phyloP scores from a whole-genome alignment of 1,140 invertebrate genomes.

The Dendrolimus punctatus region DNA sequence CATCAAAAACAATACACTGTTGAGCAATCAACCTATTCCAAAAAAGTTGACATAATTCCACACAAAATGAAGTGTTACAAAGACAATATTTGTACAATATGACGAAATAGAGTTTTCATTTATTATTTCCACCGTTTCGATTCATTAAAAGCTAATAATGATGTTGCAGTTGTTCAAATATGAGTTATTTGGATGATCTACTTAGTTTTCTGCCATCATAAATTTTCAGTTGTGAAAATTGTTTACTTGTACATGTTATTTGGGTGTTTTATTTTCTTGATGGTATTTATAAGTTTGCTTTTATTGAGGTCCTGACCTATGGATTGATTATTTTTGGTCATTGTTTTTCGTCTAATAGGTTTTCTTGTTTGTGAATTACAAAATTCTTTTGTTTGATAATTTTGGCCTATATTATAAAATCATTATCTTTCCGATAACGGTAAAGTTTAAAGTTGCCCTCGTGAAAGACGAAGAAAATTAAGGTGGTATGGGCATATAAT shows the following conservation, averaged over 20 bases:
- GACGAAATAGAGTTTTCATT: neutral
- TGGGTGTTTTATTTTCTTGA: too few relatives aligned
- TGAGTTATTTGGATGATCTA: slow-evolving; percentile 3
- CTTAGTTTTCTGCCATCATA: neutral
- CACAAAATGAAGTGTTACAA: neutral
- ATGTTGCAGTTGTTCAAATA: slow-evolving; percentile 3
- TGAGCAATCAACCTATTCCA: neutral
- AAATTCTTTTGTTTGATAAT: too few relatives aligned
- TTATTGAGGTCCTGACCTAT: too few relatives aligned
- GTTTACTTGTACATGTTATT: neutral
- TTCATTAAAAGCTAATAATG: neutral
- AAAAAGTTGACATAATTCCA: slow-evolving; percentile 1
- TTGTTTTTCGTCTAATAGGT: neutral
- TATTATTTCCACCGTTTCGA: neutral
- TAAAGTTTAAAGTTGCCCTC: too few relatives aligned
- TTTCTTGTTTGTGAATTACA: too few relatives aligned
- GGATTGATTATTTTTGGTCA: slow-evolving; percentile 6
- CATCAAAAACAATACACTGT: neutral
- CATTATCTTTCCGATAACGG: too few relatives aligned
- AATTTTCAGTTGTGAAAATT: slow-evolving; percentile 1
- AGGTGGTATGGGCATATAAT: too few relatives aligned
- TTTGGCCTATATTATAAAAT: too few relatives aligned
- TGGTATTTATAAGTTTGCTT: too few relatives aligned
- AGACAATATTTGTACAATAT: neutral
- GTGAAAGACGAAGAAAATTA: too few relatives aligned